Conservation (phyloP, 2,113 vertebrate species). For the Myotis lucifugus region DNA sequence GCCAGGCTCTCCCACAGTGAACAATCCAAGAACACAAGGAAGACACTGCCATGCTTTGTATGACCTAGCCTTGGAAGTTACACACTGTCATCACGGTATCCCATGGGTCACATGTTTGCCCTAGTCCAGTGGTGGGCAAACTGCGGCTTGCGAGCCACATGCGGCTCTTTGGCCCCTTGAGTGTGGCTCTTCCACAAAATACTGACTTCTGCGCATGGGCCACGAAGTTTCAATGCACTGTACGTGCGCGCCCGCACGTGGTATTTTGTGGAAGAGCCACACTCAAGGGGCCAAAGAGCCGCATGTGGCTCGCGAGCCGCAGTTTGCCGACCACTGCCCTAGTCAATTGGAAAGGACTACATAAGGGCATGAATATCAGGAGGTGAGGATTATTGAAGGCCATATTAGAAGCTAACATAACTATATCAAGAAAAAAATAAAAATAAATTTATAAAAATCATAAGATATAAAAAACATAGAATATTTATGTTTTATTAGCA, state of each 20-base stretch:
- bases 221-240: too few relatives aligned
- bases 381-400: not conserved
- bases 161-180: too few relatives aligned
- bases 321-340: not conserved
- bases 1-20: not conserved
- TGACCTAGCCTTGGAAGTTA: not conserved
- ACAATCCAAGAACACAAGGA: not conserved
- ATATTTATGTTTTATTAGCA: not conserved
- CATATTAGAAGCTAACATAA: not conserved
- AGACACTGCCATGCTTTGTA: not conserved
- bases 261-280: too few relatives aligned
- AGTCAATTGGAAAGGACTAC: not conserved
- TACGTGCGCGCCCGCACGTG: too few relatives aligned
- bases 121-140: not conserved
- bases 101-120: not conserved
- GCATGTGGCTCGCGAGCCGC: too few relatives aligned
- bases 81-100: not conserved
- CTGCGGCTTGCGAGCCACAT: too few relatives aligned
- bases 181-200: too few relatives aligned
- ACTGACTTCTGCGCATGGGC: too few relatives aligned
- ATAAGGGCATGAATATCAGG: not conserved
- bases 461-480: not conserved
- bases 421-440: constrained; percentile 13
- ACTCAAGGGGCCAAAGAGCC: too few relatives aligned
- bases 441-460: not conserved